Base-by-base conservation (phyloP, 2,888 invertebrate species). In the Lithophane ornitopus region DNA sequence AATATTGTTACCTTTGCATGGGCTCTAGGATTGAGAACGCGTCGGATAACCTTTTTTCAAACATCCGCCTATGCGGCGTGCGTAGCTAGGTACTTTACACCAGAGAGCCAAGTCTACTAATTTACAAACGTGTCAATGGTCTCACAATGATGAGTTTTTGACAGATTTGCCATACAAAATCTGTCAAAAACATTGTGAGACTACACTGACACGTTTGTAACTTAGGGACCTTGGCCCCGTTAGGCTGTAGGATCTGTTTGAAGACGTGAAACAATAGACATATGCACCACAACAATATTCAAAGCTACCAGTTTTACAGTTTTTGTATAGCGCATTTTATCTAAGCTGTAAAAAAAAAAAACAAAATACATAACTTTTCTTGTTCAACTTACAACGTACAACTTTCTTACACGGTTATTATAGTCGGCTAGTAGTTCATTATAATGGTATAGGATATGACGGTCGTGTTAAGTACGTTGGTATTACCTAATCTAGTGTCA, bases 401-500 rank as follows among this genome's bases (percentile, higher is more conserved):
- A 52, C 22, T n/a, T n/a, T 54, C 14, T 56, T 56, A 26, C 16
- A 22, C 11, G 16, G 6, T 19, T n/a, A 56, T 56, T 56, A 26
- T 8, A 22, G n/a, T 39, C 39, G n/a, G 9, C 26, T 44, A 44
- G 19, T 41, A 44, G 16, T 49, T 26, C 16, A 72, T 71, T 78
- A 58, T 22, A 39, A 56, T 22, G 41, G 22, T 56, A 46, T 22
- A 52, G 34, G 22, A 41, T 58, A 49, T 56, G 63, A 28, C 46
- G 0, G 34, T 34, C 34, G n/a, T 46, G 26, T 16, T 59, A 56
- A 58, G 26, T 54, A 62, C 69, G 81, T 84, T 19, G 76, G 62
- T 70, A 69, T 66, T 76, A 80, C 61, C 80, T 83, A 84, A 82
- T 82, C 82, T 81, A 58, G 76, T 26, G 76, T 72, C 61, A 62